Evolutionary conservation across 2,797 vertebrate species (phyloP).

Genomic region (Hybognathus amarus): DNA sequence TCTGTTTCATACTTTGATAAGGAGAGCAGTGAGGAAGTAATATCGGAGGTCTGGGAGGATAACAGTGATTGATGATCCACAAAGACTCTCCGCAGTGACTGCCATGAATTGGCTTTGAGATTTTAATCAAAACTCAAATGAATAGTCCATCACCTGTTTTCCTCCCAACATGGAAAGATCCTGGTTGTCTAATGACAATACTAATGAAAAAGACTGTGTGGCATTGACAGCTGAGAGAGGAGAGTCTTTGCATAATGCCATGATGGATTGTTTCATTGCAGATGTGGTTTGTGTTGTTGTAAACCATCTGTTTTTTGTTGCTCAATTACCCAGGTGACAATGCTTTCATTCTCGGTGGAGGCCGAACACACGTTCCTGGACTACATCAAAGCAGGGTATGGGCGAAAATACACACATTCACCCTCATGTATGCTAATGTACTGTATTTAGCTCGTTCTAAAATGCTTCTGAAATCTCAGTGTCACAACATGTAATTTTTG

Average conservation of each 20-base stretch:
- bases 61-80: conserved; percentile 59
- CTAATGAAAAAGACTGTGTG: conserved; percentile 57
- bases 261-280: conserved; percentile 35
- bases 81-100: conserved; percentile 57
- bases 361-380: conserved; percentile 94
- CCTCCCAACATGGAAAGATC: conserved; percentile 48
- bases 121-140: conserved; percentile 63
- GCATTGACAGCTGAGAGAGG: conserved; percentile 36
- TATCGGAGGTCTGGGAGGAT: conserved; percentile 34
- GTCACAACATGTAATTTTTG: conserved; percentile 33
- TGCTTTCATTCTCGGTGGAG: conserved; percentile 91
- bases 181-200: conserved; percentile 59
- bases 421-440: background rate
- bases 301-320: conserved; percentile 52
- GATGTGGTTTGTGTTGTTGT: conserved; percentile 33
- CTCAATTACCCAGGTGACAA: conserved; percentile 82
- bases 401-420: conserved; percentile 50
- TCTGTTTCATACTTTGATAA: conserved; percentile 6
- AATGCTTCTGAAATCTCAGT: conserved; percentile 9
- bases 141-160: conserved; percentile 66
- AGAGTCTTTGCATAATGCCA: conserved; percentile 29
- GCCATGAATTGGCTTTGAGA: conserved; percentile 43
- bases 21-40: conserved; percentile 16
- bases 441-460: background rate
- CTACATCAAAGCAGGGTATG: conserved; percentile 98